Evolutionary conservation across 2,888 invertebrate genomes (phyloP), one percentile per base, ranked within the genome.

Genomic region (Lasius platythorax): DNA sequence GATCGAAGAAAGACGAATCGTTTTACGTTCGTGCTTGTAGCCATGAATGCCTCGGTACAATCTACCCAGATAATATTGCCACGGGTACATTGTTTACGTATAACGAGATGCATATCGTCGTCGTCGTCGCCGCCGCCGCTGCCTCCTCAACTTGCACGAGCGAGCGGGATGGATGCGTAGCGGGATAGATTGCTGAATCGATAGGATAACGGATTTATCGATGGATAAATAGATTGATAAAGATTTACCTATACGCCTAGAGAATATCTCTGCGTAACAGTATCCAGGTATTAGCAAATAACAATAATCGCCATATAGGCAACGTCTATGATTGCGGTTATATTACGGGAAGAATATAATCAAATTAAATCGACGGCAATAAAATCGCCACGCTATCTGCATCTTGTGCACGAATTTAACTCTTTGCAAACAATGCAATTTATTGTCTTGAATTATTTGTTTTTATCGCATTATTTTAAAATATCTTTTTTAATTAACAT

Each of bases 71-170:
- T 84, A 84, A 68, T 82, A 84, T 84, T 84, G 84, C 84, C 82
- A 74, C 84, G 84, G 84, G 84, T 84, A 74, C 74, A 84, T 84
- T 84, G 85, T 83, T 85, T 70, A 67, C 70, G 74, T 64, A 37
- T 40, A 68, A 75, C 53, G 46, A 75, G 70, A 84, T 72, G 72
- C 82, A 23, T 64, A 81, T 84, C 66, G 84, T 37, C 64, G 53
- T 53, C n/a, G n/a, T 53, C n/a, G n/a, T 8, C 8, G 50, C 50
- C 23, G 64, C 30, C 37, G 75, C 63, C 18, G 15, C 18, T 66
- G 8, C 18, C 68, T 18, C 30, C 43, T 30, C 28, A n/a, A 33
- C 40, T 28, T n/a, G 50, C 18, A 37, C 56, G 28, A 37, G n/a
- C 46, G 56, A 28, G 79, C 15, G 56, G 15, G 40, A 56, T n/a